phyloP scores from a whole-genome alignment of 2,113 vertebrate genomes.

The Myrmophylax atrothorax region DNA sequence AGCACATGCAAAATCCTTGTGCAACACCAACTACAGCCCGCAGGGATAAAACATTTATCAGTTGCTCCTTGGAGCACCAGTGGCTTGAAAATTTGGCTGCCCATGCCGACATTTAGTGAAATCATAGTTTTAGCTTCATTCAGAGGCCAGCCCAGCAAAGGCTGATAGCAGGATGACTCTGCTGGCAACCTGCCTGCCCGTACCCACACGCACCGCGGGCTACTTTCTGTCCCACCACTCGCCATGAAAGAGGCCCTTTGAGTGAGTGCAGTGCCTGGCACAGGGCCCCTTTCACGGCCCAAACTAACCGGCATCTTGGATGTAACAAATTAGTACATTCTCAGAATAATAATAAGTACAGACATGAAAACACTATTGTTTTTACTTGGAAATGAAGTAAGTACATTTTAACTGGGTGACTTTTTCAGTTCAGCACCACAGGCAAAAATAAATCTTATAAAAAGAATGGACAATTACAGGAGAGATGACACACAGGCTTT shows the following conservation, averaged over 20 bases:
- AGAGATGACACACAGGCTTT: constrained; percentile 49
- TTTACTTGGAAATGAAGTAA: constrained; percentile 86
- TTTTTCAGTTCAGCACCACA: constrained; percentile 75
- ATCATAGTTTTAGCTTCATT: constrained; percentile 73
- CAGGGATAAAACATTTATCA: constrained; percentile 75
- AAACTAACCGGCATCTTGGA: constrained; percentile 93
- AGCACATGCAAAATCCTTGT: constrained; percentile 74
- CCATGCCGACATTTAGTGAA: constrained; percentile 76
- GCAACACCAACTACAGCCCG: constrained; percentile 66
- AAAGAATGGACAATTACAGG: constrained; percentile 66
- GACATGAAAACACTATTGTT: constrained; percentile 96
- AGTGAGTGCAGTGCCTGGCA: constrained; percentile 79
- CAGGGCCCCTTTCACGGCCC: constrained; percentile 86
- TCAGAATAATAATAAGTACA: constrained; percentile 98
- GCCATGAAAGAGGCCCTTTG: constrained; percentile 85
- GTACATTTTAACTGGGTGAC: constrained; percentile 84
- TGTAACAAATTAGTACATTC: constrained; percentile 99
- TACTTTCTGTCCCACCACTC: constrained; percentile 84
- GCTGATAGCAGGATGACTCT: constrained; percentile 72
- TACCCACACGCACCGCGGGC: constrained; percentile 76
- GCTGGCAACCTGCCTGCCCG: constrained; percentile 74
- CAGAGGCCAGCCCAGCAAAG: constrained; percentile 67
- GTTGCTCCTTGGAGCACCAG: constrained; percentile 75
- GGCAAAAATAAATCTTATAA: constrained; percentile 69
- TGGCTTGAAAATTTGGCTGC: constrained; percentile 78